phyloP scores from a whole-genome alignment of 2,888 invertebrate species.

The Hypolimnas misippus region DNA sequence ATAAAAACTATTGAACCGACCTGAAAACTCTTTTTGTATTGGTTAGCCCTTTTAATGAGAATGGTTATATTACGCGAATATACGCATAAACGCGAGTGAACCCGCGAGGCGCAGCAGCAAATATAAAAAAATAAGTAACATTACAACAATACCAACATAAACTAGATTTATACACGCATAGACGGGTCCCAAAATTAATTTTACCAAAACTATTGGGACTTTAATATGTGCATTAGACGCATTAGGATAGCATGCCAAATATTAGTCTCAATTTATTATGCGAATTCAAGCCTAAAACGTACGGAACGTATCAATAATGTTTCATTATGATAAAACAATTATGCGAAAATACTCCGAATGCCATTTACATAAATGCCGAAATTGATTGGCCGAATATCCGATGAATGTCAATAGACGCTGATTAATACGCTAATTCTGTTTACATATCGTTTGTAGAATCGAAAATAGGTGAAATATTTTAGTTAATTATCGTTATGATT shows the following conservation, averaged over 20 bases:
- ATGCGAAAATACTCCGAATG: constrained; percentile 32
- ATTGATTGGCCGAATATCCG: constrained; percentile 30
- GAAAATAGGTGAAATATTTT: constrained; percentile 34
- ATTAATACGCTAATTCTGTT: constrained; percentile 43
- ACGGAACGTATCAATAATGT: constrained; percentile 29
- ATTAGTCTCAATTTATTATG: constrained; percentile 27
- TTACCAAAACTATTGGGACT: constrained; percentile 3
- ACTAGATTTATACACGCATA: too few species aligned
- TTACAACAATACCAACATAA: too few species aligned
- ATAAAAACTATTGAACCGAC: too few species aligned
- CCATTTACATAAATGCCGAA: constrained; percentile 31
- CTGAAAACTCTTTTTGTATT: too few species aligned
- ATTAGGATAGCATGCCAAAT: constrained; percentile 30
- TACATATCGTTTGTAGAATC: constrained; percentile 39
- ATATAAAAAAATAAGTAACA: too few species aligned
- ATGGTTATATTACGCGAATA: too few species aligned
- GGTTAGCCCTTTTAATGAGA: too few species aligned
- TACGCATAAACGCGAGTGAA: too few species aligned
- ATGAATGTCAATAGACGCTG: constrained; percentile 36
- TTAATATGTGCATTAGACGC: constrained; percentile 22
- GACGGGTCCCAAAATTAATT: too few species aligned
- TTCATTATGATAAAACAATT: constrained; percentile 34
- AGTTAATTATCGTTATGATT: constrained; percentile 22
- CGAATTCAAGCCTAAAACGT: constrained; percentile 26
- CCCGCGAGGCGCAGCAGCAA: too few species aligned